phyloP scores from a whole-genome alignment of 2,888 invertebrate species.

The Tuta absoluta region DNA sequence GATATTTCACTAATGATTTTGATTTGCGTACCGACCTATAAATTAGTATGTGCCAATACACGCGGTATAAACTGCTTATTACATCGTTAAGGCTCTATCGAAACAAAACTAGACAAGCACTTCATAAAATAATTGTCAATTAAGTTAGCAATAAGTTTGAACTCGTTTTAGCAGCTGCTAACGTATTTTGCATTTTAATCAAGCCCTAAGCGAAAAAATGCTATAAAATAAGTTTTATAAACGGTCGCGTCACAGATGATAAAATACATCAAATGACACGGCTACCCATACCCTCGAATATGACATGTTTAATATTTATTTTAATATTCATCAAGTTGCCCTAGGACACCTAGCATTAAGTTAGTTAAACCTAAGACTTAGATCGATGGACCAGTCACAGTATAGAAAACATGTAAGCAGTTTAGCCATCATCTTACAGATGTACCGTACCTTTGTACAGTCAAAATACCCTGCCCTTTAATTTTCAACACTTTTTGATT shows the following conservation, averaged over 20 bases:
- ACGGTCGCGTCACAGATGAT: slow-evolving; percentile 5
- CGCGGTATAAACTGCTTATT: not conserved
- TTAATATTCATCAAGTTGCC: slow-evolving; percentile 21
- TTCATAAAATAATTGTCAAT: not conserved
- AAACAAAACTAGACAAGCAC: not conserved
- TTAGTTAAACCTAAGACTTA: slow-evolving; percentile 35
- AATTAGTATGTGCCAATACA: too few species aligned
- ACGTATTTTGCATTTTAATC: slow-evolving; percentile 3
- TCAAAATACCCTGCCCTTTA: too few species aligned
- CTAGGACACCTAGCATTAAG: slow-evolving; percentile 20
- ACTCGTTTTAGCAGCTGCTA: not conserved
- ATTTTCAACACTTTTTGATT: too few species aligned
- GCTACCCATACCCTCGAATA: not conserved
- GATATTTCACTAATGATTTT: not conserved
- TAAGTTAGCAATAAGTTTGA: not conserved
- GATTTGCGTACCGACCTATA: not conserved
- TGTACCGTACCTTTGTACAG: too few species aligned
- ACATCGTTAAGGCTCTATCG: not conserved
- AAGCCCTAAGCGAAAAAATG: not conserved
- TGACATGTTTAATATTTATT: slow-evolving; percentile 16
- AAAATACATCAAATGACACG: slow-evolving; percentile 2
- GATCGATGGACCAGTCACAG: slow-evolving; percentile 40
- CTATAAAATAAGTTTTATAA: not conserved
- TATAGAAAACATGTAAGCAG: too few species aligned
- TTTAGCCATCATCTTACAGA: too few species aligned